Evolutionary conservation across 2,797 vertebrate genomes (phyloP), one percentile per base, ranked within the genome.

Genomic region (Helostoma temminkii): DNA sequence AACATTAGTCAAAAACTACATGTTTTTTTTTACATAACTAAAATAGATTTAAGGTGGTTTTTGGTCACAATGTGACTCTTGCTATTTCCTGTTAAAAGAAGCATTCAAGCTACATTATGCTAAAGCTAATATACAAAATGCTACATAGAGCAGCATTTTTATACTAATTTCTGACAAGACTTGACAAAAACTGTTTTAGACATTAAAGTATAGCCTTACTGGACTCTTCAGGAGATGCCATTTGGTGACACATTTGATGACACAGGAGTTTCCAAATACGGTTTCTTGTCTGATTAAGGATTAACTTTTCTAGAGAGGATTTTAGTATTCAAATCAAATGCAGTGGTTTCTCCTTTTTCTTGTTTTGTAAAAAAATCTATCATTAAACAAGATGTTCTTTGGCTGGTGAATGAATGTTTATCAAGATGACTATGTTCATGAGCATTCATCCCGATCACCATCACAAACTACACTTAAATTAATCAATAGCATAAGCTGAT

Each of bases 391-490:
- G 18, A 19, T 1, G n/a, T 21, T 36, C 32, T 22, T 9, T 2
- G 0, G 7, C 25, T 49, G 16, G 18, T 24, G 26, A 49, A 45
- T n/a, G n/a, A n/a, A n/a, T 39, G 14, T 53, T 25, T 6, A 15
- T 24, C 6, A 50, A 26, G 53, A 14, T 15, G n/a, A 41, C 15
- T 30, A 8, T n/a, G n/a, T 61, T n/a, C 4, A 25, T 66, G 6
- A 53, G 16, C 39, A 49, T 9, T 4, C 39, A n/a, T 57, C 3
- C 26, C 6, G 8, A 48, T 41, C 2, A 7, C 8, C 46, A 37
- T 5, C 42, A 18, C 49, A 32, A 62, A 58, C 43, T 39, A 6
- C 28, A 42, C 9, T 52, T 39, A 11, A 64, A 67, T 63, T 2
- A 65, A 54, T 71, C 36, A 22, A 37, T 37, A 37, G 26, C 10